Evolutionary conservation across 2,888 invertebrate genomes (phyloP).

Genomic region (Trachelus iudaicus): DNA sequence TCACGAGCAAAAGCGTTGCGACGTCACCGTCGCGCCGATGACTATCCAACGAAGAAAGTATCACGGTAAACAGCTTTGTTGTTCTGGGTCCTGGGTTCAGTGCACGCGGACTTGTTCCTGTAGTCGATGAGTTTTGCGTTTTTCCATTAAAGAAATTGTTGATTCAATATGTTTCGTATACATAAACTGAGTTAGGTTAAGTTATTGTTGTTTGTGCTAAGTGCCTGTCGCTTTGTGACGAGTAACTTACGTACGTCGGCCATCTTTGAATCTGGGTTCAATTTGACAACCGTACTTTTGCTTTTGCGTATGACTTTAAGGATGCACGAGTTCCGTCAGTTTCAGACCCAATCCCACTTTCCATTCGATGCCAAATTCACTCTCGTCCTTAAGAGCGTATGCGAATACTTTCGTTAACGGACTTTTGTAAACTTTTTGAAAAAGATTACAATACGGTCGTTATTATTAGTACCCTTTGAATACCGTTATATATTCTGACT

Average conservation of each 20-base stretch:
- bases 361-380: constrained; percentile 39
- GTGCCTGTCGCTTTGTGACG: not conserved
- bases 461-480: not conserved
- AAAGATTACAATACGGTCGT: not conserved
- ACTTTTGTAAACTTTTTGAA: not conserved
- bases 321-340: not conserved
- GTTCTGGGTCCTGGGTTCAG: constrained; percentile 47
- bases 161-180: not conserved
- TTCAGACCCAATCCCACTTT: not conserved
- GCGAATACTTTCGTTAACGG: not conserved
- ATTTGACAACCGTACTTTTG: not conserved
- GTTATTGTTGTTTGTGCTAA: not conserved
- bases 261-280: not conserved
- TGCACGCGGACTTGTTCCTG: not conserved
- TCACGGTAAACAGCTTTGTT: constrained; percentile 55
- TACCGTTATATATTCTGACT: not conserved
- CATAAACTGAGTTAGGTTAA: not conserved
- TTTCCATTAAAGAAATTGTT: not conserved
- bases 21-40: constrained; percentile 2
- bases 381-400: constrained; percentile 28
- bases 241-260: not conserved
- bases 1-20: not conserved
- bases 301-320: not conserved
- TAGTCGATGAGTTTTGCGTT: not conserved
- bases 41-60: constrained; percentile 40